Evolutionary conservation across 2,888 invertebrate species (phyloP), one percentile per base, ranked within the genome.

Genomic region (Nudaria mundana): DNA sequence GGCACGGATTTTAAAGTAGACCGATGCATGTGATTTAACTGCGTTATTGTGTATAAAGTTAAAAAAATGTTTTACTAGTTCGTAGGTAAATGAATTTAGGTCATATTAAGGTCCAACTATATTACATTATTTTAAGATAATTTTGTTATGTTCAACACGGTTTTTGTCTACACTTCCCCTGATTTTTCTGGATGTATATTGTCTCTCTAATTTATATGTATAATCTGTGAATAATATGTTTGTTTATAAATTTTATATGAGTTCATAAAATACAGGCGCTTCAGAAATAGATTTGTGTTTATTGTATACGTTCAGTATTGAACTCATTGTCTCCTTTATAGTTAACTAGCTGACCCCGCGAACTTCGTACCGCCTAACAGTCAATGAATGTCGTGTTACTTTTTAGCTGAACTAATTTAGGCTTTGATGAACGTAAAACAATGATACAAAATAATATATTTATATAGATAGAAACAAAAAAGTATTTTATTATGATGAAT

Each of bases 231-330:
- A 24, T 28, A 25, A 31, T 37, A 34, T 37, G 22, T 28, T 35
- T 30, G 14, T 20, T 46, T 49, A 35, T 48, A 44, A 40, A 41
- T 30, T 39, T 41, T 49, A 36, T 44, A 46, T 39, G 43, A 34
- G 40, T 52, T 43, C 48, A 44, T 36, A 39, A 52, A 50, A 60
- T 48, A 48, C 49, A 60, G 50, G 32, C 46, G 44, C 41, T 52
- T 56, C 35, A 45, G 41, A 45, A 42, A 34, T 48, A 40, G 22
- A 32, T 24, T 32, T 38, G 41, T 36, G 43, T 41, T 50, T 56
- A 23, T 51, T 48, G 43, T 44, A 31, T 39, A 48, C 49, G 18
- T 18, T 18, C 14, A 14, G n/a, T 8, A 28, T 8, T 15, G 2
- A 15, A 15, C 5, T 14, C 8, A 28, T 13, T 28, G 14, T 28